These are phyloP conservation scores for Gastrophryne carolinensis DNA, from an alignment of 2,797 vertebrate genomes.

Conservation along the genomic window DNA sequence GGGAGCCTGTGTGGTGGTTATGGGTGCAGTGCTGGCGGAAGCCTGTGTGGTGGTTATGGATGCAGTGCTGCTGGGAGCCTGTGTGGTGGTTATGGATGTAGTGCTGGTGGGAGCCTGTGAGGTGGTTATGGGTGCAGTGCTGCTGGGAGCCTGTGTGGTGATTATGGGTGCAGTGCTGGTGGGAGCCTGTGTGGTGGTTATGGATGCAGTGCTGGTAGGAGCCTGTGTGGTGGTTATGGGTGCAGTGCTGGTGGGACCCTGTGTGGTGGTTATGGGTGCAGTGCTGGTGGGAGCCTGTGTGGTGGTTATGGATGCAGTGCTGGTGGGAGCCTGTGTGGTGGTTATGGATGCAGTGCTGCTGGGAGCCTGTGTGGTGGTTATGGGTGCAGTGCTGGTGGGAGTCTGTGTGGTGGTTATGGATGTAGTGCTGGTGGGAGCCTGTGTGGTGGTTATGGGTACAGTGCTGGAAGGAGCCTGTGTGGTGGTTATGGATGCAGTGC, in stretches of 20 bases:
- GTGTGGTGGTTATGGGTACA: neutral
- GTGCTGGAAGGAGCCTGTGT: too few relatives aligned
- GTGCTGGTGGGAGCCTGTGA: too few relatives aligned
- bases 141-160: neutral
- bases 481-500: too few relatives aligned
- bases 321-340: neutral
- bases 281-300: neutral
- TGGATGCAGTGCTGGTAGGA: too few relatives aligned
- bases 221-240: neutral
- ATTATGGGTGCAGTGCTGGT: neutral
- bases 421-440: neutral
- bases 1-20: neutral
- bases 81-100: too few relatives aligned
- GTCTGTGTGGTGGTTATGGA: neutral
- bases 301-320: neutral
- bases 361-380: neutral
- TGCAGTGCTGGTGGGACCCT: too few relatives aligned
- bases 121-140: neutral
- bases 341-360: neutral
- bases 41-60: neutral
- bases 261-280: neutral
- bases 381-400: neutral
- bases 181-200: neutral
- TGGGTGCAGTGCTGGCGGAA: neutral
- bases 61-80: too few relatives aligned